Conservation (phyloP, 1,140 invertebrate species). For the Euglossa dilemma region DNA sequence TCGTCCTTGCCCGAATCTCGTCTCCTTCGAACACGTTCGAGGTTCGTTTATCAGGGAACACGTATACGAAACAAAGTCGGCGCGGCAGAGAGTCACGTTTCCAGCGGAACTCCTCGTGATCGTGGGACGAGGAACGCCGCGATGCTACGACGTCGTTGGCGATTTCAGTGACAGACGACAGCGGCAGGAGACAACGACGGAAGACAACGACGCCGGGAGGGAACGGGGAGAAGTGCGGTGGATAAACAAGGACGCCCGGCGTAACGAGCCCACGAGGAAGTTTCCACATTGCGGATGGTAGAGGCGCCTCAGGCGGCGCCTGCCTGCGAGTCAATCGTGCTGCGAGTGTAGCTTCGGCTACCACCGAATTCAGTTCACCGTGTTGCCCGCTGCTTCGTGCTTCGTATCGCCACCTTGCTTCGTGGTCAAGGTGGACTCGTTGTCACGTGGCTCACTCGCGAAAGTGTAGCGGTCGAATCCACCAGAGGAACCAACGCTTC, state of each 20-base stretch:
- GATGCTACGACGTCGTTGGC: not conserved
- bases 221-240: not conserved
- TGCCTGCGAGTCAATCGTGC: conserved; percentile 69
- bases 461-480: not conserved
- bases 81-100: not conserved
- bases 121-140: not conserved
- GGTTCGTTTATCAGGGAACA: not conserved
- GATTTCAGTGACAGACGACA: not conserved
- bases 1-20: too few species aligned
- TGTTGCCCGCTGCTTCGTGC: conserved; percentile 49
- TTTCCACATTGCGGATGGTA: conserved; percentile 56
- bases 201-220: too few species aligned
- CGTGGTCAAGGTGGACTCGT: conserved; percentile 46
- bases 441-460: conserved; percentile 51
- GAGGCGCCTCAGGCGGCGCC: conserved; percentile 62
- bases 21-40: too few species aligned
- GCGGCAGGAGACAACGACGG: too few species aligned
- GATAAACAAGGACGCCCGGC: conserved; percentile 37
- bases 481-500: not conserved
- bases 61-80: not conserved
- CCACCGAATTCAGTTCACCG: conserved; percentile 72
- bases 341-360: conserved; percentile 65
- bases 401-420: conserved; percentile 35
- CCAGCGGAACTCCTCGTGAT: fast-evolving
- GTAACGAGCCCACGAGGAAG: conserved; percentile 46